Conservation (phyloP, 2,113 vertebrate genomes). For the Rhinichthys klamathensis region DNA sequence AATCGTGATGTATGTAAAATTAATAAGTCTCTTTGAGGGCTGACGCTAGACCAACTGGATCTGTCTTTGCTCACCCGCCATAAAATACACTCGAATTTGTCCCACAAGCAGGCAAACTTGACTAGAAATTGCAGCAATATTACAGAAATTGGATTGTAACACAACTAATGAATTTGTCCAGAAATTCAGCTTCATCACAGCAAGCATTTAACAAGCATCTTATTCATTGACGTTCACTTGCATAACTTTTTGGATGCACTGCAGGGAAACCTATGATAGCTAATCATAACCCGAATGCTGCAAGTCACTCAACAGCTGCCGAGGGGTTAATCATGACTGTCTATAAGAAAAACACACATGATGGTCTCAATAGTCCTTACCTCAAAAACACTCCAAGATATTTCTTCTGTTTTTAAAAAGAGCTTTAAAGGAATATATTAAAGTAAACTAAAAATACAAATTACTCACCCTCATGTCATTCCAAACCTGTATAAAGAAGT, state of each 20-base stretch:
- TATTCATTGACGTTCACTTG: neutral
- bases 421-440: neutral
- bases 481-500: neutral
- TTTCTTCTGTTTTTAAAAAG: neutral
- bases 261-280: constrained; percentile 16
- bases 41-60: neutral
- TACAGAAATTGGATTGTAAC: neutral
- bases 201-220: neutral
- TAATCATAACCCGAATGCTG: neutral
- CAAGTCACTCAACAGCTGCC: neutral
- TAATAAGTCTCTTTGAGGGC: neutral
- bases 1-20: neutral
- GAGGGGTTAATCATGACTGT: neutral
- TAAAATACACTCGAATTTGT: neutral
- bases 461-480: neutral
- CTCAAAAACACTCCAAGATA: neutral
- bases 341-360: neutral
- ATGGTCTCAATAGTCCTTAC: neutral
- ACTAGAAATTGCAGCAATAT: neutral
- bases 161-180: neutral
- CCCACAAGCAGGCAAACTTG: neutral
- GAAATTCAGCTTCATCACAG: neutral
- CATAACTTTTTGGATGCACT: neutral
- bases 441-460: neutral
- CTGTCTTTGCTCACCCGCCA: neutral